Conservation (phyloP, 2,888 invertebrate species). For the Habroteleia sp. region DNA sequence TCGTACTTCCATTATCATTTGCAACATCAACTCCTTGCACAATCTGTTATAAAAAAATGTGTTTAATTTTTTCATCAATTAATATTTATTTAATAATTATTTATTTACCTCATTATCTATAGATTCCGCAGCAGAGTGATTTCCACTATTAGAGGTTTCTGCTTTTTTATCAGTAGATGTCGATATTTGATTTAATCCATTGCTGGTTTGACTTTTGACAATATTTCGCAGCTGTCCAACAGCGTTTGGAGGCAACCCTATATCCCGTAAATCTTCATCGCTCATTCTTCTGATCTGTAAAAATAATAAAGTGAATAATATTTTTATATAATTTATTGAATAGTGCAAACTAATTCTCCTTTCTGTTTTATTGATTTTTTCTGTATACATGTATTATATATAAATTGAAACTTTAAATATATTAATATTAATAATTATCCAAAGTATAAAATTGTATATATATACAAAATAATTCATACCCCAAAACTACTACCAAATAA, state of each 20-base stretch:
- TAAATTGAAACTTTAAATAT: no score
- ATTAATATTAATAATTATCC: no score
- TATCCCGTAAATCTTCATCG: slow-evolving; percentile 85
- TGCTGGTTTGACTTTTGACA: slow-evolving; percentile 82
- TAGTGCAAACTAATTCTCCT: no score
- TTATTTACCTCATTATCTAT: slow-evolving; percentile 71
- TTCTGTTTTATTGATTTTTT: no score
- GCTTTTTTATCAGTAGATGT: slow-evolving; percentile 71
- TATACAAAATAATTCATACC: no score
- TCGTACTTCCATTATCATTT: slow-evolving; percentile 70
- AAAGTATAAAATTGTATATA: no score
- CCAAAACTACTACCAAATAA: no score
- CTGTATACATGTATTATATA: no score
- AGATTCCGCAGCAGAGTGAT: slow-evolving; percentile 69
- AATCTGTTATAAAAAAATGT: slow-evolving; percentile 63
- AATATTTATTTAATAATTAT: background rate
- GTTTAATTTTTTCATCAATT: no score
- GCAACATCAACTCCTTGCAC: slow-evolving; percentile 67
- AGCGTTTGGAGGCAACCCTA: slow-evolving; percentile 81
- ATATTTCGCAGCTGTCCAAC: slow-evolving; percentile 83
- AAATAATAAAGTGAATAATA: no score
- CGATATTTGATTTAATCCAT: slow-evolving; percentile 74
- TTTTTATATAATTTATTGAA: no score
- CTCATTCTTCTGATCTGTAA: slow-evolving; percentile 84
- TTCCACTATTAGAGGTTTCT: slow-evolving; percentile 70